These are phyloP conservation scores for Limanda limanda DNA, from an alignment of 2,113 vertebrate genomes.

Conservation along the genomic window DNA sequence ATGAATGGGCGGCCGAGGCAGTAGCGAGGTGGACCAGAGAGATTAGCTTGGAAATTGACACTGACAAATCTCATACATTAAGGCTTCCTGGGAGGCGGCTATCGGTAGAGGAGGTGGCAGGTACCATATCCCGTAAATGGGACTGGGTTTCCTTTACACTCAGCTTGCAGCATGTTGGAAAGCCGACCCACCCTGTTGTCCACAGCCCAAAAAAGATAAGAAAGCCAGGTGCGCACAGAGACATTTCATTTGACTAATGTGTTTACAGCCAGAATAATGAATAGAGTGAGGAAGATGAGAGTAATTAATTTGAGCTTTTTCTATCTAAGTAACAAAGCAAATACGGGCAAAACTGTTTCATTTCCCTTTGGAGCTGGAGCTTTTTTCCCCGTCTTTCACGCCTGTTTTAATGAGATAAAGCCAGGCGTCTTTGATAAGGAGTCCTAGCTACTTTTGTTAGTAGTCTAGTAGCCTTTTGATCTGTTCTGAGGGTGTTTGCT, in stretches of 20 bases:
- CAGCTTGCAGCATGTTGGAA: constrained; percentile 39
- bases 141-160: constrained; percentile 64
- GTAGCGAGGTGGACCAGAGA: constrained; percentile 79
- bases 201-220: constrained; percentile 54
- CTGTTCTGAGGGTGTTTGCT: constrained; percentile 66
- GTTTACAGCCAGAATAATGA: constrained; percentile 75
- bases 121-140: constrained; percentile 65
- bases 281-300: constrained; percentile 67
- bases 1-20: constrained; percentile 74
- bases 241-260: constrained; percentile 77
- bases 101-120: constrained; percentile 68
- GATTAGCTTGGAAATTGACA: constrained; percentile 85
- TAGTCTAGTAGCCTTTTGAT: constrained; percentile 69
- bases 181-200: constrained; percentile 26
- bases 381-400: not conserved
- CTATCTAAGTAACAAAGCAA: constrained; percentile 81
- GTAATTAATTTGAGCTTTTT: constrained; percentile 77
- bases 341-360: constrained; percentile 78
- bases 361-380: constrained; percentile 68
- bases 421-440: constrained; percentile 70
- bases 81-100: constrained; percentile 80
- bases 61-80: constrained; percentile 89
- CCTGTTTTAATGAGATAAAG: constrained; percentile 76
- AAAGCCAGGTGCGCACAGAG: constrained; percentile 72
- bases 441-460: constrained; percentile 68